A percentile compares a stretch with the other conserved stretches of the same genome.
Conservation (phyloP, 2,113 vertebrate genomes). For the Kryptolebias marmoratus region DNA sequence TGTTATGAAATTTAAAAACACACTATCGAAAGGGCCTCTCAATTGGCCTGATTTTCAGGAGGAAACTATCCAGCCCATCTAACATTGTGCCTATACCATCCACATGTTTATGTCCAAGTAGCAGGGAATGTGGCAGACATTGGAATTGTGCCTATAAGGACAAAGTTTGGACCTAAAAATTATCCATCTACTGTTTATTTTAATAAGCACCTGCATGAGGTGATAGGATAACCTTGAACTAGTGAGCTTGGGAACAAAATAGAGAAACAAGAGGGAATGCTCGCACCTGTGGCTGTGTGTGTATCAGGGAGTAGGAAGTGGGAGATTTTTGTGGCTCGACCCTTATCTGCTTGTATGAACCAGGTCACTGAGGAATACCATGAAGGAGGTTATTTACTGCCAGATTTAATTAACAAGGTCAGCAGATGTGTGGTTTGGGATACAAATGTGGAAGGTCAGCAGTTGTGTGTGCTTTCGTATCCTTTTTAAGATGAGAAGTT, state of each 20-base stretch:
- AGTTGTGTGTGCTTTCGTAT: neutral
- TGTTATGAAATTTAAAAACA: neutral
- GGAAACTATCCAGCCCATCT: neutral
- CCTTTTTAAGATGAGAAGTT: constrained; percentile 1
- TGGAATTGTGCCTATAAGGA: neutral
- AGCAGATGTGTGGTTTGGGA: constrained; percentile 1
- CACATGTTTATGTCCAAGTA: neutral
- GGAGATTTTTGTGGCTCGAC: constrained; percentile 37
- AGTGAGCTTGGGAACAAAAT: constrained; percentile 32
- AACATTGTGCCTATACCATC: neutral
- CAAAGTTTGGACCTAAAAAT: constrained; percentile 16
- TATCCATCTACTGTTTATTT: constrained; percentile 61
- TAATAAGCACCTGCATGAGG: constrained; percentile 59
- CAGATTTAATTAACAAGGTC: constrained; percentile 53
- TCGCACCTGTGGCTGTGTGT: constrained; percentile 40
- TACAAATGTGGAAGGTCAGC: neutral
- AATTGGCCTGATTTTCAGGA: neutral
- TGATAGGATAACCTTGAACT: constrained; percentile 67
- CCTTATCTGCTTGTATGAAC: constrained; percentile 57
- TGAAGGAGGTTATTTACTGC: constrained; percentile 57
- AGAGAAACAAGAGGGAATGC: constrained; percentile 25
- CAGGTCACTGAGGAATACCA: constrained; percentile 33
- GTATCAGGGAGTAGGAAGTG: constrained; percentile 1
- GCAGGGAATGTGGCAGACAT: neutral
- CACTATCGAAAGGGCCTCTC: neutral